Evolutionary conservation across 2,113 vertebrate genomes (phyloP).

Genomic region (Sterrhoptilus dennistouni): DNA sequence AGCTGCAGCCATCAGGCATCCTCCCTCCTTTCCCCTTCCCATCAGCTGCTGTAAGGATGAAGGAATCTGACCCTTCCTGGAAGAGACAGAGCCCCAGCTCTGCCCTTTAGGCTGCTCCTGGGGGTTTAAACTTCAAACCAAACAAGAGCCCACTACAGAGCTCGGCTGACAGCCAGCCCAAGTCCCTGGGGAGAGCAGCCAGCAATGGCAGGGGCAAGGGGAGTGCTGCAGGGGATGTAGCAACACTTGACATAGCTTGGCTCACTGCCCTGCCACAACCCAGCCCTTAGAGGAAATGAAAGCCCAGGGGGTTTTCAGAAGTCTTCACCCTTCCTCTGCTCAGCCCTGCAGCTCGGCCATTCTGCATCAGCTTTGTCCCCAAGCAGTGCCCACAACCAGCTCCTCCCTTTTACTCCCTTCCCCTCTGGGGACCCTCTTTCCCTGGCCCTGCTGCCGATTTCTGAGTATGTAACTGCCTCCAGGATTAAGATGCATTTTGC

Average conservation of each 20-base stretch:
- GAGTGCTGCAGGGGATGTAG: fast-evolving
- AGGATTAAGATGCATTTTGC: neutral
- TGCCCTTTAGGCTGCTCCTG: neutral
- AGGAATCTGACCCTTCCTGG: neutral
- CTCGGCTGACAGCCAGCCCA: neutral
- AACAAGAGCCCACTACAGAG: neutral
- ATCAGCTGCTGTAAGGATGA: neutral
- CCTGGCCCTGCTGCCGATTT: neutral
- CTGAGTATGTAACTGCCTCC: fast-evolving
- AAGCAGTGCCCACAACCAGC: neutral
- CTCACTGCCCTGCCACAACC: neutral
- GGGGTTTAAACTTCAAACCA: neutral
- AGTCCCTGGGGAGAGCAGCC: neutral
- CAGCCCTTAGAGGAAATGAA: slow-evolving; percentile 2
- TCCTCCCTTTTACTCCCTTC: neutral
- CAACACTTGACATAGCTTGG: neutral
- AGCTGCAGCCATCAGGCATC: neutral
- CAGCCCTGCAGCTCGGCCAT: neutral
- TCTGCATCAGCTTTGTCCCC: neutral
- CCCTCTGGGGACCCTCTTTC: neutral
- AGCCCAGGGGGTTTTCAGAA: neutral
- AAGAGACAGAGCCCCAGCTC: neutral
- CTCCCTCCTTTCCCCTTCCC: neutral
- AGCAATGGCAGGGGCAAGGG: neutral
- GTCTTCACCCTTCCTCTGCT: neutral